These are phyloP conservation scores for Syrista parreyssii DNA, from an alignment of 2,888 invertebrate genomes.

Conservation along the genomic window DNA sequence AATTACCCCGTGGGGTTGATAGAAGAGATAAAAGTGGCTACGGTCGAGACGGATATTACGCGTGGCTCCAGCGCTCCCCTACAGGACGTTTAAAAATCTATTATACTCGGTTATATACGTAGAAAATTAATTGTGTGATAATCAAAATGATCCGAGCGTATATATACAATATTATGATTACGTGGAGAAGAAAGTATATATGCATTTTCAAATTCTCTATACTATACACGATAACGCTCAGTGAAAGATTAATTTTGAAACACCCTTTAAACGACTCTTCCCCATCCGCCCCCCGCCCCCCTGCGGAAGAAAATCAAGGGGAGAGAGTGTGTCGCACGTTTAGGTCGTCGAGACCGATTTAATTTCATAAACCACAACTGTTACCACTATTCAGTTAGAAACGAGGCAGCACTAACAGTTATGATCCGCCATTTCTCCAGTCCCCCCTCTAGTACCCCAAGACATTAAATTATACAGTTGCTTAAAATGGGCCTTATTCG, in stretches of 20 bases:
- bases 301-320: conserved; percentile 20
- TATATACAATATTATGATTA: not conserved
- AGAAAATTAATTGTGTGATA: not conserved
- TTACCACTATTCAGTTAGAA: conserved; percentile 61
- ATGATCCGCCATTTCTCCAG: conserved; percentile 42
- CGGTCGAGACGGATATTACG: conserved; percentile 45
- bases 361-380: conserved; percentile 67
- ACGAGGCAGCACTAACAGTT: conserved; percentile 57
- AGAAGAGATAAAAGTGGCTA: conserved; percentile 61
- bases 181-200: not conserved
- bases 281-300: conserved; percentile 8
- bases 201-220: not conserved
- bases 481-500: not conserved
- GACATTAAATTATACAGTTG: not conserved
- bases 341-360: conserved; percentile 56
- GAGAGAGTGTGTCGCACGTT: conserved; percentile 45
- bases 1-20: conserved; percentile 63
- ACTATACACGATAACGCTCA: not conserved
- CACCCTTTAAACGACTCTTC: conserved; percentile 29
- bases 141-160: not conserved
- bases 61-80: conserved; percentile 30
- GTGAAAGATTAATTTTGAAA: conserved; percentile 2
- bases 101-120: not conserved
- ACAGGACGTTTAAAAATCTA: conserved; percentile 8
- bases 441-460: not conserved